Conservation (phyloP, 2,113 vertebrate species). For the Larimichthys polyactis region DNA sequence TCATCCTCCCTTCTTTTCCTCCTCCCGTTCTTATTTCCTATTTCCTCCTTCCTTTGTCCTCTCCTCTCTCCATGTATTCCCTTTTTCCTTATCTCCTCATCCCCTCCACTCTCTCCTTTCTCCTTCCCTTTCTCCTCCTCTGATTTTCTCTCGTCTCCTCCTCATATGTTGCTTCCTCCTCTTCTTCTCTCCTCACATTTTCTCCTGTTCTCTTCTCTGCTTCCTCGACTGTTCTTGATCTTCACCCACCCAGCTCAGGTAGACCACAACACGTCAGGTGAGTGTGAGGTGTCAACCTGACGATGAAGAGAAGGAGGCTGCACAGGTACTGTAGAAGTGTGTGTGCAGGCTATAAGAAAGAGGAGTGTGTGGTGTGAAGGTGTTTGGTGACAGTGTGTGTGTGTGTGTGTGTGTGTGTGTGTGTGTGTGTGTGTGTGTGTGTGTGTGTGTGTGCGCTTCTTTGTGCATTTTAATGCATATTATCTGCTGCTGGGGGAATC, state of each 20-base stretch:
- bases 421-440: conserved; percentile 21
- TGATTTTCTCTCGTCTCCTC: not conserved
- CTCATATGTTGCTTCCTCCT: too few relatives aligned
- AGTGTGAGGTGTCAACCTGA: not conserved
- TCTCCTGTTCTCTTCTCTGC: not conserved
- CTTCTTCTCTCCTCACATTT: not conserved
- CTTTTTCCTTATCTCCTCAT: too few relatives aligned
- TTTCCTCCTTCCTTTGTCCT: not conserved
- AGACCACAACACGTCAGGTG: too few relatives aligned
- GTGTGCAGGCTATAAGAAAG: not conserved
- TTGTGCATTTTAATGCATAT: conserved; percentile 27
- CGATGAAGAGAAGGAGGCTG: not conserved
- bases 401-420: conserved; percentile 8
- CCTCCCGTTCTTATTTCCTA: too few relatives aligned
- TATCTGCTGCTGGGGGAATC: conserved; percentile 45
- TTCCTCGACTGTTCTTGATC: not conserved
- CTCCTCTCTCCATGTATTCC: too few relatives aligned
- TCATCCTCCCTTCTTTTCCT: not conserved
- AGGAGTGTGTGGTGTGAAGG: not conserved
- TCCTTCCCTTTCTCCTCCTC: too few relatives aligned
- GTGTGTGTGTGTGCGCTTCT: not conserved
- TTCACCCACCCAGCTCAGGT: too few relatives aligned
- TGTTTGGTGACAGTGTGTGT: conserved; percentile 10
- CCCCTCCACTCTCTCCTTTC: too few relatives aligned
- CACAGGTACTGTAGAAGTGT: not conserved